Evolutionary conservation across 2,797 vertebrate genomes (phyloP), one percentile per base, ranked within the genome.

Genomic region (Podargus strigoides): DNA sequence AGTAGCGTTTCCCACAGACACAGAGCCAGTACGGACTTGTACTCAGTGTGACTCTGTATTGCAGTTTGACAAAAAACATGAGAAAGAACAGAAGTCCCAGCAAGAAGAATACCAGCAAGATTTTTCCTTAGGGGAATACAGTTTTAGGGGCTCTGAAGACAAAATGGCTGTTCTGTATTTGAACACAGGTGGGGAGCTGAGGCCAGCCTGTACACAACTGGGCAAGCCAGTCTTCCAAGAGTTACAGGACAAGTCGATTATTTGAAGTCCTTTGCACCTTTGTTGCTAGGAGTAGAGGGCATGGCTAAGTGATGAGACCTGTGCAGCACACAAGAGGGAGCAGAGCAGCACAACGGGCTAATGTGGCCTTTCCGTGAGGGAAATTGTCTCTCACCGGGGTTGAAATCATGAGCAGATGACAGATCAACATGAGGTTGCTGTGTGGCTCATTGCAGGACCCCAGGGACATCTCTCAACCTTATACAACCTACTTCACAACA

Each of bases 371-470:
- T 89, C 85, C 37, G 14, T 56, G 34, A 67, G 92, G 88, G 88
- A 95, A 86, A 93, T 76, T 0, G 0, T 78, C 77, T 92, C 83
- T 91, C 90, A 84, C 55, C 79, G 63, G 85, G n/a, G 39, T 36
- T 87, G 47, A 91, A 91, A 90, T 67, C 7, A 3, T 62, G 36
- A 96, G 60, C 89, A 97, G 92, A 96, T 95, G 85, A 93, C 60
- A 90, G 68, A 96, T 91, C 76, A 74, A 90, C 89, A 68, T 0
- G 36, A 85, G 56, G 83, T 94, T 86, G 78, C 62, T 11, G 8
- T 42, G 69, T 26, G 37, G 72, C 87, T 93, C 47, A n/a, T 49
- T 88, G 74, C 34, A 78, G 79, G 27, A 49, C 93, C 49, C 74
- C 49, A 23, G 85, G 42, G 95, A 78, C 26, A 63, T 39, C n/a